A percentile compares a stretch with the other conserved stretches of the same genome.
Conservation (phyloP, 2,797 vertebrate species). For the Orientallactaga sibirica region DNA sequence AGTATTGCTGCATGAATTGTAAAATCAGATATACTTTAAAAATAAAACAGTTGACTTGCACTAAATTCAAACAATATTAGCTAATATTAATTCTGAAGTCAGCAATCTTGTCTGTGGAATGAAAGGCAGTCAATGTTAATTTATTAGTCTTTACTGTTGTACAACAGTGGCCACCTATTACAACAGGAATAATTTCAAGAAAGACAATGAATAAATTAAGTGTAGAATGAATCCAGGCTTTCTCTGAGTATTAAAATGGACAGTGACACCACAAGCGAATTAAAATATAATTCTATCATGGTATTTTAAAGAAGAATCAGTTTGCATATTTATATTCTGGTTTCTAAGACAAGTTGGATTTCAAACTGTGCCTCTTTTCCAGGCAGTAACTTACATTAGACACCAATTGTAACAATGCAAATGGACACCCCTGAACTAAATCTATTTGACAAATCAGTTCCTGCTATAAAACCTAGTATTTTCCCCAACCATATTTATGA, state of each 20-base stretch:
- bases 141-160: constrained; percentile 67
- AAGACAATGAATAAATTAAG: constrained; percentile 65
- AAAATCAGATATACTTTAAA: constrained; percentile 66
- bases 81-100: constrained; percentile 66
- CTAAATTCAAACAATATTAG: constrained; percentile 69
- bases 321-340: constrained; percentile 70
- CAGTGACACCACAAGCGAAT: constrained; percentile 75
- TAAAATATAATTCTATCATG: constrained; percentile 71
- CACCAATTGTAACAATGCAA: constrained; percentile 46
- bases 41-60: constrained; percentile 53
- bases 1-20: background rate
- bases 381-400: constrained; percentile 42
- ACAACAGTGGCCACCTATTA: constrained; percentile 18
- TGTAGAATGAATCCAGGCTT: constrained; percentile 67
- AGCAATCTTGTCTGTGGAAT: constrained; percentile 7
- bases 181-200: constrained; percentile 61
- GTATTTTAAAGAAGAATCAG: constrained; percentile 71
- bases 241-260: constrained; percentile 75
- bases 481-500: background rate
- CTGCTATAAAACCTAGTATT: constrained; percentile 41
- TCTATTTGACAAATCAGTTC: constrained; percentile 59
- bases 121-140: constrained; percentile 52
- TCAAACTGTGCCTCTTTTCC: constrained; percentile 67
- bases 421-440: constrained; percentile 54
- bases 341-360: constrained; percentile 55